These are phyloP conservation scores for Nomada ferruginata DNA, from an alignment of 2,888 invertebrate species.

Conservation along the genomic window DNA sequence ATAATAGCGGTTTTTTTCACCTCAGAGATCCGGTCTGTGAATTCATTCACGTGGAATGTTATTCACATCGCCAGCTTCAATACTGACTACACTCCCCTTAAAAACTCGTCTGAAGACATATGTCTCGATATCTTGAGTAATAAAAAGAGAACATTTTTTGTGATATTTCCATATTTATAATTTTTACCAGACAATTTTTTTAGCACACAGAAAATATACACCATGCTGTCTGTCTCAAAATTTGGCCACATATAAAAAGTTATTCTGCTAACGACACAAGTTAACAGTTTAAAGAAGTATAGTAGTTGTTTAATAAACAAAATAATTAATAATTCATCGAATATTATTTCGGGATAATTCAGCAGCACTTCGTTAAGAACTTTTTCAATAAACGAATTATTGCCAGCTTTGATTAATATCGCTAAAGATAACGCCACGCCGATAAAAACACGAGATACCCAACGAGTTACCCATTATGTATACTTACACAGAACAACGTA, in stretches of 20 bases:
- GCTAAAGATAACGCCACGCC: conserved; percentile 34
- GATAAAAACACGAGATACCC: conserved; percentile 29
- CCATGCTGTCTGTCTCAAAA: neutral
- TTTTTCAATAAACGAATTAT: conserved; percentile 40
- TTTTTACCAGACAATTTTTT: neutral
- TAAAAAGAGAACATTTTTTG: neutral
- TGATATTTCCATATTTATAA: neutral
- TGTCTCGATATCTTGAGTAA: neutral
- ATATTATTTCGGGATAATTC: neutral
- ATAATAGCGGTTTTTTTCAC: conserved; percentile 32
- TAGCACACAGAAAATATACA: neutral
- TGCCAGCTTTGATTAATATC: conserved; percentile 46
- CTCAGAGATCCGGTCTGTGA: conserved; percentile 52
- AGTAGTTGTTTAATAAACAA: neutral
- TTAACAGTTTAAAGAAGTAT: too few relatives aligned
- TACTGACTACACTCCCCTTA: conserved; percentile 11
- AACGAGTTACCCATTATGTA: conserved; percentile 7
- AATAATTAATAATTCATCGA: neutral
- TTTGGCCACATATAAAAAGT: neutral
- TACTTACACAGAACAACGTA: neutral
- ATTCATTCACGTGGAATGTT: conserved; percentile 51
- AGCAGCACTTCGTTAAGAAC: neutral
- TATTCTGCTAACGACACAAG: neutral
- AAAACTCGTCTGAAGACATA: neutral
- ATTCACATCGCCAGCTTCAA: conserved; percentile 24